These are phyloP conservation scores for Propithecus coquereli DNA, from an alignment of 2,113 vertebrate species.

Conservation along the genomic window DNA sequence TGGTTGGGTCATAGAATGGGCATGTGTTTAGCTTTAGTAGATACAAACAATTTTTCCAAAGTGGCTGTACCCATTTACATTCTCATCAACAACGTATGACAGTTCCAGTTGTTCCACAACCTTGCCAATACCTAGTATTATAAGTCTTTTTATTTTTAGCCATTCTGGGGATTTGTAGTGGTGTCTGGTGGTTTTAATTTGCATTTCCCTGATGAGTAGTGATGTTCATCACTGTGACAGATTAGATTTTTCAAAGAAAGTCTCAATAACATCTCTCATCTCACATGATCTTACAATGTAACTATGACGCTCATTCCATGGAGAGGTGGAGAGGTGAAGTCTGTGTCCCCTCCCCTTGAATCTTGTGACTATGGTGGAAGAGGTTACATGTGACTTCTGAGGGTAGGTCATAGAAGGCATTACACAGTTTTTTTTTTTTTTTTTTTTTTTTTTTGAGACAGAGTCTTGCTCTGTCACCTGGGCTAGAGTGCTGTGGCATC, in stretches of 20 bases:
- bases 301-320: neutral
- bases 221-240: neutral
- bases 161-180: neutral
- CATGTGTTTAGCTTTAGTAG: neutral
- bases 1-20: neutral
- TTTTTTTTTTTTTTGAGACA: no score
- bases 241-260: neutral
- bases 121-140: neutral
- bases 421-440: neutral
- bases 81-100: neutral
- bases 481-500: no score
- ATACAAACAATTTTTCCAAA: neutral
- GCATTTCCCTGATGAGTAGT: neutral
- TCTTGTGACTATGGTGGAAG: neutral
- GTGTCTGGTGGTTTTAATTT: neutral
- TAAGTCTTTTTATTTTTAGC: constrained; percentile 10
- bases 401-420: neutral
- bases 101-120: neutral
- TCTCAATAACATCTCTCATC: neutral
- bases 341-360: neutral
- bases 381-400: neutral
- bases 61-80: neutral
- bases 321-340: neutral
- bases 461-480: no score
- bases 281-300: neutral